Conservation (phyloP, 2,888 invertebrate species). For the Harpagoxenus sublaevis region DNA sequence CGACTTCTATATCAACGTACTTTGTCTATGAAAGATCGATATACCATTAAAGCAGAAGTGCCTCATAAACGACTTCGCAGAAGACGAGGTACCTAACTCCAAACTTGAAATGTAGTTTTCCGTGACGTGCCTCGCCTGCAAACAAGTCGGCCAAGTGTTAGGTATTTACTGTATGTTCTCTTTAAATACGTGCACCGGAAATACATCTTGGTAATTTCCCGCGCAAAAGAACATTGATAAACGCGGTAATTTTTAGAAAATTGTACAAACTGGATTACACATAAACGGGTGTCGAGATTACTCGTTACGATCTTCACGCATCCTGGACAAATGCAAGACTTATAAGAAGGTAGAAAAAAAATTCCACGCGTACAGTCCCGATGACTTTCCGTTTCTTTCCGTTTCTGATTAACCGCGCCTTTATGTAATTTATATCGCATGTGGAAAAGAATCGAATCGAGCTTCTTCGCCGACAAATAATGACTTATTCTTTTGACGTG, state of each 20-base stretch:
- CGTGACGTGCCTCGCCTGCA: not conserved
- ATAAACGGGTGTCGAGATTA: not conserved
- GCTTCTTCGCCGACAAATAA: not conserved
- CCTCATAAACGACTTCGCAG: conserved; percentile 4
- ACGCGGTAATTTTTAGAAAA: not conserved
- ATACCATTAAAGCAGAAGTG: conserved; percentile 13
- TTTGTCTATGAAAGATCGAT: not conserved
- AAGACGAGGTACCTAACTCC: not conserved
- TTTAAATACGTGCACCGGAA: not conserved
- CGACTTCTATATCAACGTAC: not conserved
- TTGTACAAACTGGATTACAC: not conserved
- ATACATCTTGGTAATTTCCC: not conserved
- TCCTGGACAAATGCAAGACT: not conserved
- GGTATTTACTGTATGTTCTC: not conserved
- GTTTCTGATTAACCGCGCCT: not conserved
- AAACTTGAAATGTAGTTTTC: conserved; percentile 15
- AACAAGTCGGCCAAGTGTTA: not conserved
- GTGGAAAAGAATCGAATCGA: not conserved
- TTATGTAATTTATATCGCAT: conserved; percentile 18
- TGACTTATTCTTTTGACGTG: not conserved
- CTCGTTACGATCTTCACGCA: not conserved
- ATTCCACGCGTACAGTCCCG: not conserved
- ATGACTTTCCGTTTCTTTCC: not conserved
- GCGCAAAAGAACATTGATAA: not conserved
- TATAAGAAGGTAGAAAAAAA: not conserved